phyloP scores from a whole-genome alignment of 2,888 invertebrate genomes.

The Agrochola lota region DNA sequence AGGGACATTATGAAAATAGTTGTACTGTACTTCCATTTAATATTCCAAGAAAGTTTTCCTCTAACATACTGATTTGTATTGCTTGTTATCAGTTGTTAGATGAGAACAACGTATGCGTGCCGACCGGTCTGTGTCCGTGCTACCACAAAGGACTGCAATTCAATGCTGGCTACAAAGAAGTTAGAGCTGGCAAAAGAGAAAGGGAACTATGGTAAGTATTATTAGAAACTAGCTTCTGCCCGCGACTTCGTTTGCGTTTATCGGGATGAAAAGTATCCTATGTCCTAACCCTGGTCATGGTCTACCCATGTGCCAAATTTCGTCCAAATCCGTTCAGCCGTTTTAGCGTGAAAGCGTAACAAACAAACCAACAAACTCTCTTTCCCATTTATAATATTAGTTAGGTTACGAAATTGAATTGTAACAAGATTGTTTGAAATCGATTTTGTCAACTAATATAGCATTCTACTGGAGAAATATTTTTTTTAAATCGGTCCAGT shows the following conservation, averaged over 20 bases:
- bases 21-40: background rate
- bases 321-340: too few species aligned
- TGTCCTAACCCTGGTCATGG: too few species aligned
- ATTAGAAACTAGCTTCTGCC: background rate
- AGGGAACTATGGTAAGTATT: slow-evolving; percentile 92
- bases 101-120: slow-evolving; percentile 93
- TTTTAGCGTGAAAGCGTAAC: too few species aligned
- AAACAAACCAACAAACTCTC: too few species aligned
- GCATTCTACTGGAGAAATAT: too few species aligned
- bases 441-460: background rate
- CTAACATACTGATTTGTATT: background rate
- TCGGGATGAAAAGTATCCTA: too few species aligned
- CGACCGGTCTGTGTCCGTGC: slow-evolving; percentile 94
- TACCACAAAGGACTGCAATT: slow-evolving; percentile 93
- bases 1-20: too few species aligned
- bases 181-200: slow-evolving; percentile 92
- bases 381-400: too few species aligned
- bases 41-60: background rate
- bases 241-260: too few species aligned
- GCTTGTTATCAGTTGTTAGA: slow-evolving; percentile 88
- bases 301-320: too few species aligned
- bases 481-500: too few species aligned
- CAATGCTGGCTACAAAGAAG: slow-evolving; percentile 94
- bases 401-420: background rate
- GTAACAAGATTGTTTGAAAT: background rate